A percentile compares a stretch with the other conserved stretches of the same genome.
Conservation (phyloP, 92 coral and sea anemone genomes). For the Phenganax stokvisi region DNA sequence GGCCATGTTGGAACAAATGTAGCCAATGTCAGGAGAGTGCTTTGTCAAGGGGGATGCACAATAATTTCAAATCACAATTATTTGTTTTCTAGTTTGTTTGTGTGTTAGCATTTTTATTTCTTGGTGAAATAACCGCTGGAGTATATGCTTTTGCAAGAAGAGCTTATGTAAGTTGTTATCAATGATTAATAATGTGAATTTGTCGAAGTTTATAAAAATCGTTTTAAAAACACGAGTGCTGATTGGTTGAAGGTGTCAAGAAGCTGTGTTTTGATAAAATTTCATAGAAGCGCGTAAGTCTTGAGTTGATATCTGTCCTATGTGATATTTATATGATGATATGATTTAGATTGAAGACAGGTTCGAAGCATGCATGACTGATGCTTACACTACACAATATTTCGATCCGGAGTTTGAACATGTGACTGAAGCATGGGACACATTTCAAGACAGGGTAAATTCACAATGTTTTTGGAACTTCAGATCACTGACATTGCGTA, state of each 20-base stretch:
- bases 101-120: not conserved
- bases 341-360: constrained; percentile 19
- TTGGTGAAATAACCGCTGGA: constrained; percentile 15
- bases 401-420: not conserved
- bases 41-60: not conserved
- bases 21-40: not conserved
- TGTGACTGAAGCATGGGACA: constrained; percentile 36
- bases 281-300: not conserved
- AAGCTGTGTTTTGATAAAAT: not conserved
- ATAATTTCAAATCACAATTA: not conserved
- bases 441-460: constrained; percentile 35
- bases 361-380: constrained; percentile 20
- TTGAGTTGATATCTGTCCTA: not conserved
- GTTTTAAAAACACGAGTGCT: too few relatives aligned
- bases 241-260: too few relatives aligned
- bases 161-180: constrained; percentile 9
- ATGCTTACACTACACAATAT: constrained; percentile 10
- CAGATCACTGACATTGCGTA: not conserved
- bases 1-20: not conserved
- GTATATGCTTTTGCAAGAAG: constrained; percentile 30
- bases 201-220: too few relatives aligned
- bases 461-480: not conserved
- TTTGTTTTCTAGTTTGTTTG: constrained; percentile 8
- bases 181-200: too few relatives aligned
- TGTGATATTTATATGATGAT: not conserved